Base-by-base conservation (phyloP, 1,140 invertebrate genomes). In the Rhagoletis pomonella region DNA sequence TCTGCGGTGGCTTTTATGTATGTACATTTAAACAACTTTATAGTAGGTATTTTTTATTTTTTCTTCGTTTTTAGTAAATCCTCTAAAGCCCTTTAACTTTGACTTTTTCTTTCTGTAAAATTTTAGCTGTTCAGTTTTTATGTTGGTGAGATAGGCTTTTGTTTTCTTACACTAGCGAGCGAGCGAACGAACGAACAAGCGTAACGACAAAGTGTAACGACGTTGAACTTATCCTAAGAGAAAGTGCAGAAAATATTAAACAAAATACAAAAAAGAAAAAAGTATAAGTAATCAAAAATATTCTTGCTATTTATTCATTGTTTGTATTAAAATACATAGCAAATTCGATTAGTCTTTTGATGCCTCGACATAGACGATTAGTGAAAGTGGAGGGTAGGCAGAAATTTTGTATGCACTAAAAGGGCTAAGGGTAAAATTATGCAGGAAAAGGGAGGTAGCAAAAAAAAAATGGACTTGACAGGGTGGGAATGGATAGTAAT, bases 141-240 rank as follows among this genome's bases (percentile, higher is more conserved):
- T 59, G n/a, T 42, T 62, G 12, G 84, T 42, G 50, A 85, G 29
- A 62, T 58, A 60, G 84, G 55, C 84, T 62, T 5, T 60, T 85
- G 29, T 44, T 69, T 42, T 85, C 58, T 85, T 85, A 85, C 55
- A 62, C 59, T 85, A 81, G 73, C 73, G 73, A 55, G 73, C 73
- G 73, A 77, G 73, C 73, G 73, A 77, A 77, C 73, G 73, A 81
- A 81, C 50, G 44, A 81, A 81, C 73, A 85, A 85, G 84, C 55
- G n/a, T n/a, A n/a, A n/a, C n/a, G 84, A 85, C 84, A 85, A 85
- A 59, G 59, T 85, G 59, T 59, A 60, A 85, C 84, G 84, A 85
- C 73, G 73, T 55, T 81, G 84, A 87, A 88, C 87, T 88, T 88
- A 88, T 62, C 87, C 87, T 88, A 88, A 86, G 87, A 88, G 87